Base-by-base conservation (phyloP, 37 sponge, comb jelly and placozoan genomes). In the Axinella damicornis region DNA sequence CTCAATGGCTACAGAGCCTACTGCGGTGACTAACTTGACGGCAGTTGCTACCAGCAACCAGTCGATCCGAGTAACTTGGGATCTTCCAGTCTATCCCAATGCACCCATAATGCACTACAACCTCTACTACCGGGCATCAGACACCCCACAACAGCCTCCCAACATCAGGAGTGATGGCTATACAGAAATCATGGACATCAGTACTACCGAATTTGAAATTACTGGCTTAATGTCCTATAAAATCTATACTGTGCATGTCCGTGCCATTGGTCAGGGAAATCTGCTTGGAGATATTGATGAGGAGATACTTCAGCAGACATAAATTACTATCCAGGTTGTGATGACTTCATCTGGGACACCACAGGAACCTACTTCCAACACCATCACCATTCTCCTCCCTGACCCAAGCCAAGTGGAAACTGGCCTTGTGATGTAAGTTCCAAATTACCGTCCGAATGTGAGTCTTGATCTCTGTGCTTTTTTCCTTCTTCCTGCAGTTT, bases 31-130 rank as follows among this genome's bases (percentile, higher is more conserved):
- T 24, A 34, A 35, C 17, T 18, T 69, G n/a, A n/a, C n/a, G n/a
- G n/a, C n/a, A n/a, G n/a, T n/a, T n/a, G n/a, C n/a, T n/a, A n/a
- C n/a, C n/a, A 55, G 24, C 34, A 17, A 39, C 5, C 6, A 6
- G 2, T n/a, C 53, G 16, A 38, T 83, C 27, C 5, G 16, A 12
- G 74, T 72, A 13, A 70, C 53, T 9, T 83, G 83, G 83, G 83
- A 73, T 17, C 65, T 73, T 2, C 83, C 83, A 22, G 9, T n/a
- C 1, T 41, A 24, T 64, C 83, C 83, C 61, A 83, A 83, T 83
- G 83, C 74, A 62, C 28, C 57, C 5, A 57, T 83, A 4, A 40
- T 46, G 5, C 52, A 24, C 4, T 83, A 83, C 53, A 35, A 36
- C 1, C 25, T 83, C 31, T 69, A 46, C 36, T 46, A 34, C 57